Base-by-base conservation (phyloP, 2,888 invertebrate species). In the Caenorhabditis wallacei region DNA sequence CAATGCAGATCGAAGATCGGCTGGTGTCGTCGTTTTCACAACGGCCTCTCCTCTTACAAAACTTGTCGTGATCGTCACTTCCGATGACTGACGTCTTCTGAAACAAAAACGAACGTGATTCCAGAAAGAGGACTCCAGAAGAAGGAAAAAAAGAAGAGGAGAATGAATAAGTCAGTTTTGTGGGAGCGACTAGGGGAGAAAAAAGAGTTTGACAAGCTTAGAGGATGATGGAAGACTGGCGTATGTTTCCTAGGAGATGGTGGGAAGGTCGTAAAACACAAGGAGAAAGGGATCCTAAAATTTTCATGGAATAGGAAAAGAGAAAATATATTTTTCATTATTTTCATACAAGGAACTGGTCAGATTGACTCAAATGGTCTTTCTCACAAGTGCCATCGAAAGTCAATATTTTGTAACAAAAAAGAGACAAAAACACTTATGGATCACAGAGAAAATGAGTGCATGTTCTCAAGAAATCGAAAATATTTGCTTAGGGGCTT, bases 401-500 rank as follows among this genome's bases (percentile, higher is more conserved):
- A 40, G 54, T 68, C 68, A 53, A 68, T 54, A 54, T 68, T 53
- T 53, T 56, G 53, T 30, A 37, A 51, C 51, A 68, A 68, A 53
- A 68, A 7, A n/a, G n/a, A 43, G 54, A 56, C 54, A 56, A 56
- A 54, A 56, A 69, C 68, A 69, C 68, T 54, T 53, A 13, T 18
- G 40, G 26, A 70, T 54, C 68, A 68, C 16, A 30, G 8, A 22
- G 68, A 57, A 71, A 71, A 57, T 57, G 26, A 71, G 59, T 57
- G 71, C 59, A 61, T 71, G 59, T 61, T 59, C 51, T 53, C 46
- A 10, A 37, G 30, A 43, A 59, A 57, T 18, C 22, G 13, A 68
- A 26, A 76, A 76, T 76, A 76, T 76, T 76, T 68, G 68, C 53
- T 53, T 57, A 68, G 66, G 53, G 43, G 61, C 76, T 69, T 18